A percentile compares a stretch with the other conserved stretches of the same genome.
Conservation (phyloP, 1,140 invertebrate genomes). For the Papilio polyxenes region DNA sequence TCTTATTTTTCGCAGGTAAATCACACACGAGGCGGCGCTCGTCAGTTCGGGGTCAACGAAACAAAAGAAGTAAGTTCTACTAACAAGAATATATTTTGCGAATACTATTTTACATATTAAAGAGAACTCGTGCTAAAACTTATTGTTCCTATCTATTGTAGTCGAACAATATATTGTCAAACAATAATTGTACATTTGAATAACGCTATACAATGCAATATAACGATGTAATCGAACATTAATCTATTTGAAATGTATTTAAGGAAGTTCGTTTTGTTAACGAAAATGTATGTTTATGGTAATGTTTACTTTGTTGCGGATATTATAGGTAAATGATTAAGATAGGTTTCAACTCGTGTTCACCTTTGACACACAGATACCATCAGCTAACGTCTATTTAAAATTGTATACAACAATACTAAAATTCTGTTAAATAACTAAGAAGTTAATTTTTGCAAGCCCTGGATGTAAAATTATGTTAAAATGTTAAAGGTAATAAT, state of each 20-base stretch:
- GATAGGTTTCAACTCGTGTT: background rate
- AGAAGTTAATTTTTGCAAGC: too few relatives aligned
- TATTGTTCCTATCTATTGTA: background rate
- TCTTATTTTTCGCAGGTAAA: conserved; percentile 67
- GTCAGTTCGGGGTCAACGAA: conserved; percentile 72
- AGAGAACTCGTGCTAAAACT: conserved; percentile 14
- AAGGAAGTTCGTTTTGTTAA: background rate
- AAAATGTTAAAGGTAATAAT: too few relatives aligned
- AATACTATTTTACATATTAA: conserved; percentile 30
- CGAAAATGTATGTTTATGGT: background rate
- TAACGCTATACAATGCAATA: background rate
- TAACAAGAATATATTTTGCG: background rate
- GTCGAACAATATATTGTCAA: conserved; percentile 10
- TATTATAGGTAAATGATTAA: background rate
- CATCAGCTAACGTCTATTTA: background rate
- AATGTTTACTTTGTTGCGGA: background rate
- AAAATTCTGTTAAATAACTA: background rate
- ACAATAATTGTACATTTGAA: background rate
- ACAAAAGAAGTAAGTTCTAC: conserved; percentile 73
- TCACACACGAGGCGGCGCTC: conserved; percentile 73
- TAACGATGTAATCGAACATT: background rate
- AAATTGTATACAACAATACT: background rate
- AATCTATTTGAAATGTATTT: background rate
- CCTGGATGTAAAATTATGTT: too few relatives aligned
- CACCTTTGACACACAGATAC: conserved; percentile 8